Evolutionary conservation across 2,113 vertebrate genomes (phyloP).

Genomic region (Ginglymostoma cirratum): DNA sequence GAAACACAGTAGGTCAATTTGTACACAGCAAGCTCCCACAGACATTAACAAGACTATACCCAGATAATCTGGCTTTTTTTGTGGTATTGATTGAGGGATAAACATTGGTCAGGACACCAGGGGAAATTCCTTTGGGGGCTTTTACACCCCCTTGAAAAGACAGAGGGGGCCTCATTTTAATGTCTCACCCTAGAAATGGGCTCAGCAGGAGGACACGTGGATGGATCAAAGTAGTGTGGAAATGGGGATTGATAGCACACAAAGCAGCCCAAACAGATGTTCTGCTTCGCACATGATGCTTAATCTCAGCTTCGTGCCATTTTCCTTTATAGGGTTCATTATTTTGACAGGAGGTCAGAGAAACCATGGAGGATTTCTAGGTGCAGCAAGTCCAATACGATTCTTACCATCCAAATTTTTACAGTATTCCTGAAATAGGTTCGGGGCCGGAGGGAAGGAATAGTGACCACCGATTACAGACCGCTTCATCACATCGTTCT

Average conservation of each 20-base stretch:
- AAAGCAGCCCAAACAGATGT: background rate
- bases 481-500: slow-evolving; percentile 61
- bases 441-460: slow-evolving; percentile 66
- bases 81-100: no score
- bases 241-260: background rate
- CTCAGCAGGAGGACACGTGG: no score
- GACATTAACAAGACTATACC: no score
- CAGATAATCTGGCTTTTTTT: no score
- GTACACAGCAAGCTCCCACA: no score
- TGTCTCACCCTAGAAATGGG: no score
- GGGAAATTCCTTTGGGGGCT: background rate
- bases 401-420: slow-evolving; percentile 59
- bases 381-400: background rate
- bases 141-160: background rate
- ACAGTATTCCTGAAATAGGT: slow-evolving; percentile 59
- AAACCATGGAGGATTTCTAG: background rate
- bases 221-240: no score
- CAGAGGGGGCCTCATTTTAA: background rate
- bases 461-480: slow-evolving; percentile 73
- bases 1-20: no score
- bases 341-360: background rate
- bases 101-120: no score
- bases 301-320: background rate
- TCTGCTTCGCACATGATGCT: background rate
- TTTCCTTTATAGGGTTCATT: background rate